Percentiles rank a stretch among this genome's conserved stretches.
phyloP scores from a whole-genome alignment of 1,140 invertebrate genomes.

The Campoletis sonorensis region DNA sequence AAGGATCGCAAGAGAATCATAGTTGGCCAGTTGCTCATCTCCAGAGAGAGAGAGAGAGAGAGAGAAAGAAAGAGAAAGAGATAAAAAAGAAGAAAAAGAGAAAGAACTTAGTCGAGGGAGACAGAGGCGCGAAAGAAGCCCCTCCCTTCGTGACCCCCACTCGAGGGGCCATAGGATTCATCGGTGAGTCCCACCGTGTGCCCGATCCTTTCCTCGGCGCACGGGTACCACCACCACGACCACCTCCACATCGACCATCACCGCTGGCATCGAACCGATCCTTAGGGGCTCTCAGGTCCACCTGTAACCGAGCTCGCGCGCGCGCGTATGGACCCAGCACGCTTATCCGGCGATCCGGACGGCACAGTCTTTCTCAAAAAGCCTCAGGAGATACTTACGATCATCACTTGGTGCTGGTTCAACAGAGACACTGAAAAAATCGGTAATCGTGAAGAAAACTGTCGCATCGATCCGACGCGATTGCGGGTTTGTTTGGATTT shows the following conservation, averaged over 20 bases:
- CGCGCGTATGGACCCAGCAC: constrained; percentile 65
- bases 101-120: constrained; percentile 49
- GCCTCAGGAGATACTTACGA: constrained; percentile 63
- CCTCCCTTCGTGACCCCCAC: constrained; percentile 65
- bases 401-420: neutral
- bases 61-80: neutral
- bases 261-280: constrained; percentile 6
- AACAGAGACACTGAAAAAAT: no score
- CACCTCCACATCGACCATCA: constrained; percentile 42
- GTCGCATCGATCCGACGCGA: neutral
- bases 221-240: constrained; percentile 55
- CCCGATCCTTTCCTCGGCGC: constrained; percentile 43
- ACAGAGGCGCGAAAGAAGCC: constrained; percentile 60
- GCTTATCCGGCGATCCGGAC: constrained; percentile 63
- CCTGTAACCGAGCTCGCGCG: constrained; percentile 61
- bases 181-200: constrained; percentile 51
- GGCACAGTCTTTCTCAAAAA: constrained; percentile 66
- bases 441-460: neutral
- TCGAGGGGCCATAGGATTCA: constrained; percentile 42
- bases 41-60: neutral
- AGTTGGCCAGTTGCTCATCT: no score
- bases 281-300: constrained; percentile 64
- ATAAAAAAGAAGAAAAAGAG: no score
- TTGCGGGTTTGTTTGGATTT: no score
- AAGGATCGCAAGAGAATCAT: no score